phyloP scores from a whole-genome alignment of 1,140 invertebrate genomes.

The Episyrphus balteatus region DNA sequence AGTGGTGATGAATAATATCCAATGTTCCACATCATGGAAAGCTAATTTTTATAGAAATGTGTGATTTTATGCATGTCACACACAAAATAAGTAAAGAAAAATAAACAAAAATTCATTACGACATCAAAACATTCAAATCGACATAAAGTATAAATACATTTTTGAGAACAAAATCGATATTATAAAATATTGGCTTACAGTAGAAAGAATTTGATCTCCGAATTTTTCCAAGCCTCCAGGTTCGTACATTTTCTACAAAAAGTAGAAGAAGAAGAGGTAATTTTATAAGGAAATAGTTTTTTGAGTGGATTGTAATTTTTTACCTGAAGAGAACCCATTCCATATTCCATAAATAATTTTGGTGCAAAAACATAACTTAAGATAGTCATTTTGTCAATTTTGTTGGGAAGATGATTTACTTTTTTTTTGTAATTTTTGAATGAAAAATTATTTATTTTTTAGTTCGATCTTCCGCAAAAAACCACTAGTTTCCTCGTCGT shows the following conservation, averaged over 20 bases:
- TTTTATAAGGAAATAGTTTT: conserved; percentile 10
- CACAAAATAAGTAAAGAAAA: too few relatives aligned
- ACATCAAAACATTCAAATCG: too few relatives aligned
- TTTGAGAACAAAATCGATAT: conserved; percentile 10
- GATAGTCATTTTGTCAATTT: conserved; percentile 24
- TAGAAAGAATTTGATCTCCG: conserved; percentile 59
- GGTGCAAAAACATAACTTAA: conserved; percentile 49
- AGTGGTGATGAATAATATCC: conserved; percentile 66
- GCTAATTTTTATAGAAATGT: conserved; percentile 31
- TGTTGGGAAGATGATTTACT: not conserved
- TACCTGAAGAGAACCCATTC: conserved; percentile 38
- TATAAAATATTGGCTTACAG: conserved; percentile 39
- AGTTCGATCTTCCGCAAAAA: too few relatives aligned
- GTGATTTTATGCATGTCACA: too few relatives aligned
- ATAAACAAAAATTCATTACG: too few relatives aligned
- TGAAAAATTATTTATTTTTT: not conserved
- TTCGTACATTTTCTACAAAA: conserved; percentile 50
- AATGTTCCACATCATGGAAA: conserved; percentile 57
- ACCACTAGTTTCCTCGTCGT: too few relatives aligned
- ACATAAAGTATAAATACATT: not conserved
- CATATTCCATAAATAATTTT: conserved; percentile 52
- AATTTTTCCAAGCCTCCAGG: conserved; percentile 53
- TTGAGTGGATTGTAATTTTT: conserved; percentile 23
- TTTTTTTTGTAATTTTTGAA: not conserved
- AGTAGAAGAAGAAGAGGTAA: conserved; percentile 15